These are phyloP conservation scores for Anoplopoma fimbria DNA, from an alignment of 2,113 vertebrate species.

Conservation along the genomic window DNA sequence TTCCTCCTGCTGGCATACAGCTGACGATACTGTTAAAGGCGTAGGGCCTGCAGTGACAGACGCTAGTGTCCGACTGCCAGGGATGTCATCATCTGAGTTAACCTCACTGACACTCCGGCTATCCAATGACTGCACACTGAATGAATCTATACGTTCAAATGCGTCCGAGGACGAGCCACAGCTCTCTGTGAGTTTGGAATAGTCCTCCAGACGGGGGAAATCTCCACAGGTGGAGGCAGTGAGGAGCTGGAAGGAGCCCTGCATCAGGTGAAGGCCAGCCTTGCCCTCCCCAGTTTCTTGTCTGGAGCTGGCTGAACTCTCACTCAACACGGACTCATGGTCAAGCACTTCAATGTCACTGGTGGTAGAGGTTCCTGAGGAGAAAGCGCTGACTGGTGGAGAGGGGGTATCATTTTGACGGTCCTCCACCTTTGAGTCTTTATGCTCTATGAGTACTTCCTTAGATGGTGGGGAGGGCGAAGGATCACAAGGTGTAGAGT, in stretches of 20 bases:
- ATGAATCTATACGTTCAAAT: slow-evolving; percentile 98
- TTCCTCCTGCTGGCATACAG: slow-evolving; percentile 60
- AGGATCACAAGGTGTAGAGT: slow-evolving; percentile 71
- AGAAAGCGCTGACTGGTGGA: slow-evolving; percentile 95
- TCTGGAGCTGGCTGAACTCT: slow-evolving; percentile 96
- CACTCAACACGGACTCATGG: slow-evolving; percentile 97
- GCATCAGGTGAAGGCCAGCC: slow-evolving; percentile 94
- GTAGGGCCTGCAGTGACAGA: slow-evolving; percentile 84
- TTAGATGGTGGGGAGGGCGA: slow-evolving; percentile 80
- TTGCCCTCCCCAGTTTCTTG: slow-evolving; percentile 93
- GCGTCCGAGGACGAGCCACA: slow-evolving; percentile 96
- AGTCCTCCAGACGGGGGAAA: slow-evolving; percentile 92
- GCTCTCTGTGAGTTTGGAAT: slow-evolving; percentile 95
- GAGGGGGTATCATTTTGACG: slow-evolving; percentile 97
- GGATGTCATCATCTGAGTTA: slow-evolving; percentile 96
- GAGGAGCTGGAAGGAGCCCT: slow-evolving; percentile 97
- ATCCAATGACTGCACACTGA: slow-evolving; percentile 96
- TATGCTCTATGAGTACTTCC: slow-evolving; percentile 84
- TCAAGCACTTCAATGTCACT: slow-evolving; percentile 99
- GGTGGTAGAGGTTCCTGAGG: slow-evolving; percentile 97
- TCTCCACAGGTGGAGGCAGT: slow-evolving; percentile 93
- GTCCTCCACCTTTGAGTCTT: slow-evolving; percentile 93
- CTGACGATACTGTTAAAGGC: slow-evolving; percentile 68
- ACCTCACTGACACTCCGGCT: slow-evolving; percentile 98
- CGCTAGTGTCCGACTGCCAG: slow-evolving; percentile 88